Evolutionary conservation across 1,140 invertebrate species (phyloP).

Genomic region (Temnothorax curvispinosus): DNA sequence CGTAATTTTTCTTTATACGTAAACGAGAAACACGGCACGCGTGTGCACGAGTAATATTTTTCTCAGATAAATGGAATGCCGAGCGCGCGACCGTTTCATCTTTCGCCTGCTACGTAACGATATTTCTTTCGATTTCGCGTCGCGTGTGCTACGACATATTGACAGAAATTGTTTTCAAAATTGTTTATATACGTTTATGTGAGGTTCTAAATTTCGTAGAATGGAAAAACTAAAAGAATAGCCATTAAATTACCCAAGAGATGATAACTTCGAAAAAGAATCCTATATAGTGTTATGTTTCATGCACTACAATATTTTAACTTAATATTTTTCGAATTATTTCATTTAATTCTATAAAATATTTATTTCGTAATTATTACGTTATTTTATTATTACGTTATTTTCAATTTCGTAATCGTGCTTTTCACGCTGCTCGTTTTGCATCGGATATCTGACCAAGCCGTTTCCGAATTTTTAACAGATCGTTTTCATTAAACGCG

Average conservation of each 20-base stretch:
- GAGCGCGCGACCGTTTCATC: background rate
- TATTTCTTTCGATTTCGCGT: slow-evolving; percentile 24
- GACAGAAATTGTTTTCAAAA: slow-evolving; percentile 9
- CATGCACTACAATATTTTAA: background rate
- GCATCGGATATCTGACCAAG: background rate
- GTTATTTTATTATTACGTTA: background rate
- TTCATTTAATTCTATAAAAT: background rate
- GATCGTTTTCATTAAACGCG: background rate
- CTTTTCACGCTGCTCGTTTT: background rate
- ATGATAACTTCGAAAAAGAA: background rate
- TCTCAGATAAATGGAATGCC: background rate
- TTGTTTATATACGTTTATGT: background rate
- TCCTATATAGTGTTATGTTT: background rate
- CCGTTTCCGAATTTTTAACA: background rate
- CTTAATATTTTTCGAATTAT: background rate
- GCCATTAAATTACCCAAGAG: background rate
- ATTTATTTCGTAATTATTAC: background rate
- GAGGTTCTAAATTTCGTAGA: background rate
- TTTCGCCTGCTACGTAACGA: background rate
- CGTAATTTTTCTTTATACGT: slow-evolving; percentile 38
- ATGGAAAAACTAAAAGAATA: background rate
- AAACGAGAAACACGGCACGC: background rate
- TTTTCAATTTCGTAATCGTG: background rate
- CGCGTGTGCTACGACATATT: slow-evolving; percentile 1
- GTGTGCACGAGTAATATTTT: background rate